Evolutionary conservation across 2,113 vertebrate genomes (phyloP), one percentile per base, ranked within the genome.

Genomic region (Cyanocitta stelleri): DNA sequence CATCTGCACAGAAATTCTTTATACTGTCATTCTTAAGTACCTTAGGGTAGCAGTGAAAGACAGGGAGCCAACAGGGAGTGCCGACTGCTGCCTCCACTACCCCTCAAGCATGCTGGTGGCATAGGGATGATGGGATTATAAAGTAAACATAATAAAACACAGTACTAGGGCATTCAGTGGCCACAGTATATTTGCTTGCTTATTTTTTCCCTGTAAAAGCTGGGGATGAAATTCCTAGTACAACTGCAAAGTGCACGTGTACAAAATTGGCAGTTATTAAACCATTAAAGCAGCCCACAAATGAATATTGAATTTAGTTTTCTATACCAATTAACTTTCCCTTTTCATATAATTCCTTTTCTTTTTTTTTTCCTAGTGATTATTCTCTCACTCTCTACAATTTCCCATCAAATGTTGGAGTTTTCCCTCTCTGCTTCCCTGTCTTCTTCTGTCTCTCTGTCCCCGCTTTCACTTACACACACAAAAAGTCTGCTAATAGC

Each of bases 1-100:
- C 97, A 98, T 98, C 98, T 98, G 96, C 97, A 97, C 97, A 98
- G 96, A 98, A 97, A 98, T 98, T 98, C 97, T 98, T 98, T 98
- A 97, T 98, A 98, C 98, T 98, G 98, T 98, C 98, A 98, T 97
- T 97, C 97, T 98, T 98, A 98, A 98, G 97, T 98, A 98, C 98
- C 98, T 97, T 93, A 97, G 97, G 97, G 97, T 97, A 98, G 92
- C 92, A 93, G 96, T 97, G 98, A 98, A 98, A 98, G 98, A 98
- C 97, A 98, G 89, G 95, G 95, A 94, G 90, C 96, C 96, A 75
- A 97, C 95, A 95, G 98, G 97, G 97, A 98, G 85, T 49, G 89
- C 72, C 10, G 84, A 73, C 78, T 83, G 90, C 97, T 97, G 96
- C 95, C 97, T 98, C 92, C 95, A 91, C 96, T 96, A 96, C 96